A percentile compares a stretch with the other conserved stretches of the same genome.
Conservation (phyloP, 2,113 vertebrate species). For the Otus sunia region DNA sequence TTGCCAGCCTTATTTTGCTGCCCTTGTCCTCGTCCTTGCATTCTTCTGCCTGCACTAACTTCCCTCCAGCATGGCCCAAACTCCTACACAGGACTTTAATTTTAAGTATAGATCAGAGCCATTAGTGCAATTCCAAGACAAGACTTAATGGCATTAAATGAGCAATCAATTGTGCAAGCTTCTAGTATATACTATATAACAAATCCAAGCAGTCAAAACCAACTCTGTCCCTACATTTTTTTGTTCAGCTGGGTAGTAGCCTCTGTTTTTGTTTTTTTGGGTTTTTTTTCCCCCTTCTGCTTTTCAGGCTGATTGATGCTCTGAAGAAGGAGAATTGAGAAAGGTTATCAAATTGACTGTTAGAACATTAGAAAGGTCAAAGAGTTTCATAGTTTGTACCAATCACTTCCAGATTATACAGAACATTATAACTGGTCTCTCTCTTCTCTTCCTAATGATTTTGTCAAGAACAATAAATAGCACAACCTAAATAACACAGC, state of each 20-base stretch:
- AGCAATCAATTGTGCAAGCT: neutral
- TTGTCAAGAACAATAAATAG: neutral
- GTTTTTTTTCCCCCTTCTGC: neutral
- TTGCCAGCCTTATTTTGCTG: too few species aligned
- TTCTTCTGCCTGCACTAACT: too few species aligned
- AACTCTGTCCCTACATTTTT: neutral
- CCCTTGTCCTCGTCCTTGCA: too few species aligned
- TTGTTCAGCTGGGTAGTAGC: neutral
- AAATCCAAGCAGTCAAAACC: neutral
- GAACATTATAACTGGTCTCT: neutral
- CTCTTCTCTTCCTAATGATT: neutral
- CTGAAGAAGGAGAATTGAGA: neutral
- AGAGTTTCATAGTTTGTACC: neutral
- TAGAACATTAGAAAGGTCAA: conserved; percentile 16
- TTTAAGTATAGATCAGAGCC: neutral
- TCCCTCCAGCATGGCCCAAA: too few species aligned
- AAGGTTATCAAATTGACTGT: neutral
- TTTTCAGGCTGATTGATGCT: neutral
- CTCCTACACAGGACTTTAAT: neutral
- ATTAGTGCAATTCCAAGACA: neutral
- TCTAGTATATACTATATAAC: neutral
- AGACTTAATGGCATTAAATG: neutral
- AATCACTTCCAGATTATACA: neutral
- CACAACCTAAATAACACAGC: neutral
- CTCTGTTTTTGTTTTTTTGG: neutral